Base-by-base conservation (phyloP, 2,888 invertebrate species). In the Caenorhabditis becei region DNA sequence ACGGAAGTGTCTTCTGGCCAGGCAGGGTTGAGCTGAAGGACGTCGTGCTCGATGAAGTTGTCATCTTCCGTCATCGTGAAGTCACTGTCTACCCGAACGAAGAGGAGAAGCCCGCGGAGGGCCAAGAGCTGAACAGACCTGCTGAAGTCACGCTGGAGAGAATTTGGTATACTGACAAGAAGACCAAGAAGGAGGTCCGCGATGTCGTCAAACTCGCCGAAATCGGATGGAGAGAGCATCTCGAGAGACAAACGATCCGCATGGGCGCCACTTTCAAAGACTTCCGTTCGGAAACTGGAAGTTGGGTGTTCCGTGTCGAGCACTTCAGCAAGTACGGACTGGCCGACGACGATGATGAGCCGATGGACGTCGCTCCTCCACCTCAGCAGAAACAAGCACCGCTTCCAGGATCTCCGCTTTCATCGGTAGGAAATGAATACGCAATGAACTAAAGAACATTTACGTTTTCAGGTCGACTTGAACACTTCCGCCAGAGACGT, bases 281-380 rank as follows among this genome's bases (percentile, higher is more conserved):
- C 91, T 98, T 97, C 92, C 94, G 96, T 0, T 96, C 97, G 0
- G 95, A 96, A 91, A 96, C 96, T 1, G 98, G 98, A 26, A 96
- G 97, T 69, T 99, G 98, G 97, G 97, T 97, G 63, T 98, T 98
- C 92, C 84, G 88, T 54, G 93, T 91, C 14, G 80, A 85, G 32
- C 93, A 93, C 87, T 93, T 93, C 87, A 92, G 92, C 53, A 93
- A 92, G 86, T 93, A 93, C 86, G 92, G 92, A 37, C 88, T 92
- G 18, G 66, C 74, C 28, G 81, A 81, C 44, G 81, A 82, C 28
- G 81, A 82, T 53, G 81, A 82, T 53, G 81, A 82, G 18, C 80
- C 80, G 41, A 74, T 80, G 74, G 74, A 74, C 37, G 58, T 63
- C 3, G 62, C 65, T 8, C 80, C 63, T 20, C 54, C 71, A 61